Percentiles rank a stretch among this genome's conserved stretches.
Evolutionary conservation across 2,888 invertebrate genomes (phyloP).

Genomic region (Drosophila peninsularis): DNA sequence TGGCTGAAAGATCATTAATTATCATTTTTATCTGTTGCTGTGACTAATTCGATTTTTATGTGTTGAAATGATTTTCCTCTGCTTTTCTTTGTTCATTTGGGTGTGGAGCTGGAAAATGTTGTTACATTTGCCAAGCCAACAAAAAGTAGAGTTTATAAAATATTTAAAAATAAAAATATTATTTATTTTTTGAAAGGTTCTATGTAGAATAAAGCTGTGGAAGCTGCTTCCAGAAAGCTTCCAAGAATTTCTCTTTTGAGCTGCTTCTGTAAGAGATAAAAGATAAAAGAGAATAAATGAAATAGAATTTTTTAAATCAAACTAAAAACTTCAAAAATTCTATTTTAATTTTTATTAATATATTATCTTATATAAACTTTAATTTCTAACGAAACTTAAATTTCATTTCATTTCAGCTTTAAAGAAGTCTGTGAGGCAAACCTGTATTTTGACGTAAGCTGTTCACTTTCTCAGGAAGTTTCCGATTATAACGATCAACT

Average conservation of each 20-base stretch:
- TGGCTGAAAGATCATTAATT: constrained; percentile 66
- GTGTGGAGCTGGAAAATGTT: constrained; percentile 3
- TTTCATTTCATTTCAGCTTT: background rate
- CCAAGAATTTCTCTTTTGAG: background rate
- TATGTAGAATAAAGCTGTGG: too few species aligned
- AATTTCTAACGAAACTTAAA: background rate
- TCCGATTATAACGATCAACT: constrained; percentile 70
- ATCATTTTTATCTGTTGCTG: constrained; percentile 78
- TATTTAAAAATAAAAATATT: too few species aligned
- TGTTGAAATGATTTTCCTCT: constrained; percentile 2
- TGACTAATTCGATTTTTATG: constrained; percentile 83
- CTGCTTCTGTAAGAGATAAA: background rate
- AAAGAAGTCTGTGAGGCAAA: background rate
- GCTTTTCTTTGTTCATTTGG: constrained; percentile 1
- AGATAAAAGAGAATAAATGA: too few species aligned
- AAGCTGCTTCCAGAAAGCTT: background rate
- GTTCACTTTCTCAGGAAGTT: constrained; percentile 11
- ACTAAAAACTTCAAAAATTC: too few species aligned
- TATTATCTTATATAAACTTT: too few species aligned
- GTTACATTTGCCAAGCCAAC: background rate
- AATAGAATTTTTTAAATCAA: too few species aligned
- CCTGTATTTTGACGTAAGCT: background rate
- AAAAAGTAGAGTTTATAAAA: background rate
- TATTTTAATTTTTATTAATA: too few species aligned
- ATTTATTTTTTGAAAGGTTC: background rate